Evolutionary conservation across 2,888 invertebrate genomes (phyloP).

Genomic region (Pachydiplax longipennis): DNA sequence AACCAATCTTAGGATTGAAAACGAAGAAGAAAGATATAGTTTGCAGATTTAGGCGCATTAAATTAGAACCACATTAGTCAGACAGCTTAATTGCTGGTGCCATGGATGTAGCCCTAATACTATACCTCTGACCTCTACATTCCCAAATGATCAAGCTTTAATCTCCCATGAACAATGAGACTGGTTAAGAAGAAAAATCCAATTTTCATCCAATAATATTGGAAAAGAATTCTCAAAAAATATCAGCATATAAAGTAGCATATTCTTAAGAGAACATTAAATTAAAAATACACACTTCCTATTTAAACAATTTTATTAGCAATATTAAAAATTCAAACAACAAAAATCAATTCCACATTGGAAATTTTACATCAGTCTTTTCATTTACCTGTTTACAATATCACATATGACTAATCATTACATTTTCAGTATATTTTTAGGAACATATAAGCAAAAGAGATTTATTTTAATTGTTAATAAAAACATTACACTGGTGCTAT

Average conservation of each 20-base stretch:
- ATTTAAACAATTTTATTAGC: slow-evolving; percentile 3
- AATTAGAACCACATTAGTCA: too few relatives aligned
- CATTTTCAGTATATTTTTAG: background rate
- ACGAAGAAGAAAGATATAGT: too few relatives aligned
- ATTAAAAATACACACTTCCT: background rate
- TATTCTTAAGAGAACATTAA: background rate
- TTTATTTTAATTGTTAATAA: background rate
- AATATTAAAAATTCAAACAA: slow-evolving; percentile 30
- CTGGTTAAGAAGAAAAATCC: too few relatives aligned
- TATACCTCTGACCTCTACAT: too few relatives aligned
- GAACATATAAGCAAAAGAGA: background rate
- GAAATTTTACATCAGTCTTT: slow-evolving; percentile 37
- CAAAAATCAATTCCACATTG: background rate
- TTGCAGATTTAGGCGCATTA: too few relatives aligned
- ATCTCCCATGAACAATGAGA: too few relatives aligned
- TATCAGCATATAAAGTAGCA: background rate
- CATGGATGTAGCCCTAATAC: too few relatives aligned
- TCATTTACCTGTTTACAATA: slow-evolving; percentile 16
- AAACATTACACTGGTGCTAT: background rate
- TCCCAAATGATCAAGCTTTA: too few relatives aligned
- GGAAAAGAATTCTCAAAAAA: too few relatives aligned
- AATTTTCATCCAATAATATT: too few relatives aligned
- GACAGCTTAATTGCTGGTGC: too few relatives aligned
- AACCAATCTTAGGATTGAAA: too few relatives aligned
- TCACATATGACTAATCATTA: slow-evolving; percentile 29